Percentiles rank a stretch among this genome's conserved stretches.
phyloP scores from a whole-genome alignment of 2,888 invertebrate species.

The Metellina segmentata region DNA sequence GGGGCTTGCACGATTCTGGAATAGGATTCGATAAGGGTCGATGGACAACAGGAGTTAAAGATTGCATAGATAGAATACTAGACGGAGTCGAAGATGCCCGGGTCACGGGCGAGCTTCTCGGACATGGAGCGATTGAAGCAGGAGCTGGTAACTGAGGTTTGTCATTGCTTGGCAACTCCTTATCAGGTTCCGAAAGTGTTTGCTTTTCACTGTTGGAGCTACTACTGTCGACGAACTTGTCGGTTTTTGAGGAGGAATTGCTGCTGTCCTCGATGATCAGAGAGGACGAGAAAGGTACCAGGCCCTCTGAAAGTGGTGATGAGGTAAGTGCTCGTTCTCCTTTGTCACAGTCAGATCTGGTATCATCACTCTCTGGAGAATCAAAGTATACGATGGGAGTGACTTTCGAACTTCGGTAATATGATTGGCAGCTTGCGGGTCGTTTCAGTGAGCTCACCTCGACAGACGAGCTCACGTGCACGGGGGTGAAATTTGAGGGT shows the following conservation, averaged over 20 bases:
- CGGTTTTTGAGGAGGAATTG: slow-evolving; percentile 37
- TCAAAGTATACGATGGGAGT: slow-evolving; percentile 69
- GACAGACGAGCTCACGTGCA: slow-evolving; percentile 25
- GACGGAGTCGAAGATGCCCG: slow-evolving; percentile 67
- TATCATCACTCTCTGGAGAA: slow-evolving; percentile 65
- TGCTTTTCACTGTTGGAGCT: slow-evolving; percentile 31
- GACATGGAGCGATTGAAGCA: background rate
- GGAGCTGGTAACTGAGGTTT: background rate
- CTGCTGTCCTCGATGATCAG: slow-evolving; percentile 33
- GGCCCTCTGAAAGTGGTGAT: slow-evolving; percentile 44
- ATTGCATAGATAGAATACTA: slow-evolving; percentile 50
- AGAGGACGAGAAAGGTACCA: slow-evolving; percentile 35
- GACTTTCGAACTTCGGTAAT: slow-evolving; percentile 65
- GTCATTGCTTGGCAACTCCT: background rate
- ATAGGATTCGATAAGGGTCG: slow-evolving; percentile 54
- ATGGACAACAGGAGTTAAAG: slow-evolving; percentile 26
- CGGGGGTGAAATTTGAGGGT: slow-evolving; percentile 59
- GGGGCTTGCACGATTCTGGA: slow-evolving; percentile 31
- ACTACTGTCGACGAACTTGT: slow-evolving; percentile 11
- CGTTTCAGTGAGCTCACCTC: slow-evolving; percentile 66
- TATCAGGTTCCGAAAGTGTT: background rate
- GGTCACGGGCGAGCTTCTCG: slow-evolving; percentile 16
- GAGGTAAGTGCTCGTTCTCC: slow-evolving; percentile 47
- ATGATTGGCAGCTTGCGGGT: slow-evolving; percentile 69
- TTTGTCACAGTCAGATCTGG: slow-evolving; percentile 60